A percentile compares a stretch with the other conserved stretches of the same genome.
Evolutionary conservation across 2,113 vertebrate genomes (phyloP).

Genomic region (Myocastor coypus): DNA sequence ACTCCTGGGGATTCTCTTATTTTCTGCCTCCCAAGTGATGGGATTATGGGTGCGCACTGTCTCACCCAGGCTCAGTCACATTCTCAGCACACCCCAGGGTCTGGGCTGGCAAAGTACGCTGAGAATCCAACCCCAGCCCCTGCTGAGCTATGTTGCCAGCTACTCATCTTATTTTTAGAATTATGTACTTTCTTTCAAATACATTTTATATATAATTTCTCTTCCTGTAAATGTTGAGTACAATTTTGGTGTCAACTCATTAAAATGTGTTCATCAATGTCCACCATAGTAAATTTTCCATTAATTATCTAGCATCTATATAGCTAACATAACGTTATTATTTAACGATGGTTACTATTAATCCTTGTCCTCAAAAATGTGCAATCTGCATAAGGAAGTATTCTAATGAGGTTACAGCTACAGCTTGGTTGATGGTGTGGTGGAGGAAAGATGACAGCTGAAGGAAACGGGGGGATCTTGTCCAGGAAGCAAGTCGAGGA

Average conservation of each 20-base stretch:
- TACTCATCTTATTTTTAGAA: not conserved
- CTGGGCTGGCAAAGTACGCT: too few species aligned
- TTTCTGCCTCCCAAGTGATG: too few species aligned
- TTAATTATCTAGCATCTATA: not conserved
- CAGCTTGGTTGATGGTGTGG: not conserved
- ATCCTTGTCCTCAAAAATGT: not conserved
- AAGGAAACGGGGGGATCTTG: not conserved
- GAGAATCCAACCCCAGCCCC: too few species aligned
- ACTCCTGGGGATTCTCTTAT: too few species aligned
- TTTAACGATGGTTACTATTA: not conserved
- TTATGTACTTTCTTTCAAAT: conserved; percentile 10
- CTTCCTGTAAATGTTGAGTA: conserved; percentile 14
- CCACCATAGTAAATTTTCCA: not conserved
- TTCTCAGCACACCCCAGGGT: too few species aligned
- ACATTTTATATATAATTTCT: not conserved
- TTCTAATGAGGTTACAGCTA: not conserved
- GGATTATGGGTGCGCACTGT: too few species aligned
- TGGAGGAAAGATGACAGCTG: not conserved
- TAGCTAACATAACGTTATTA: not conserved
- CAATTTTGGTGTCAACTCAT: not conserved
- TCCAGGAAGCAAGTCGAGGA: not conserved
- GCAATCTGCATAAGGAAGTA: not conserved
- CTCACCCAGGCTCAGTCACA: too few species aligned
- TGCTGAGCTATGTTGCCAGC: too few species aligned
- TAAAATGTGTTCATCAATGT: not conserved